Evolutionary conservation across 2,113 vertebrate genomes (phyloP), one percentile per base, ranked within the genome.

Genomic region (Vulpes vulpes): DNA sequence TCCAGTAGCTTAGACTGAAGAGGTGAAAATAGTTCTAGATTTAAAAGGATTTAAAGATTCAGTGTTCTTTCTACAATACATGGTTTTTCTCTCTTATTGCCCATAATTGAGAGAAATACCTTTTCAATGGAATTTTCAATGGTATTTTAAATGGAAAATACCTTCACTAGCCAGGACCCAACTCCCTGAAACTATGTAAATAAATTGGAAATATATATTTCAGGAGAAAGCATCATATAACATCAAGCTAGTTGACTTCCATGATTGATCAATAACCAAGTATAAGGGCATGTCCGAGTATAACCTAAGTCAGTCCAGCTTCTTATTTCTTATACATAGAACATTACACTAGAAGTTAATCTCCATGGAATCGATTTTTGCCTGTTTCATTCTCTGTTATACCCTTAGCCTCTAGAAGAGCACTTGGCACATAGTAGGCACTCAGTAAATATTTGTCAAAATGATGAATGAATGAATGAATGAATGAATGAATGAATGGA

Each of bases 41-140:
- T 91, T 81, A 59, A 73, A 95, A 93, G 15, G 78, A 51, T n/a
- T 91, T 38, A 51, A 85, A 91, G 23, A 91, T 15, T 16, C 38
- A 78, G 20, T 10, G 43, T 80, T 96, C 27, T 80, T 74, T 67
- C 88, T 79, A 71, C 82, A 65, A 57, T 69, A 74, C 59, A 49
- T n/a, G 69, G 20, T 22, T 93, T 96, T 93, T 49, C 25, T 76
- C 30, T 43, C 43, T 79, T n/a, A 55, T 53, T 78, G 27, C 59
- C 35, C 49, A 55, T 57, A 80, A n/a, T 93, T 38, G 84, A 62
- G 22, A 84, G 62, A 92, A 89, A 59, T 62, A 35, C 0, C 35
- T 35, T 35, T 35, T 35, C 35, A 35, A 35, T 35, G 35, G 35
- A 35, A 35, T 35, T 35, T 35, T 35, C 35, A 35, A 35, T 35